Conservation (phyloP, 1,140 invertebrate species). For the Campoletis sonorensis region DNA sequence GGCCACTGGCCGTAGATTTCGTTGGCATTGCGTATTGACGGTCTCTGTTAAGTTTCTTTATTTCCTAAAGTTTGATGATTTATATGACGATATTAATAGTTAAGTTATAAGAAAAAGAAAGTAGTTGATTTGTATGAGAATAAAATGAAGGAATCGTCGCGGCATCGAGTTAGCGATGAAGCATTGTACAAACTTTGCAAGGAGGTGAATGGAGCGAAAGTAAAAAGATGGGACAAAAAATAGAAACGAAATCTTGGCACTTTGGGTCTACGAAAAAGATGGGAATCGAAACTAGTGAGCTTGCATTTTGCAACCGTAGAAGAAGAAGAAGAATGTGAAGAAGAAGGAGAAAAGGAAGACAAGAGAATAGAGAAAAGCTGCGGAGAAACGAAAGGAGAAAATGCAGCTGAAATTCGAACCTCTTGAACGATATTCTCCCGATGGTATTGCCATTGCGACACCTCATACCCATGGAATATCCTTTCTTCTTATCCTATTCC, state of each 20-base stretch:
- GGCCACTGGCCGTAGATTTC: too few relatives aligned
- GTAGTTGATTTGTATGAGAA: too few relatives aligned
- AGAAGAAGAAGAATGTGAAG: constrained; percentile 6
- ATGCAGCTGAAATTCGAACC: neutral
- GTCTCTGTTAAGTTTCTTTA: too few relatives aligned
- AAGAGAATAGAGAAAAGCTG: neutral
- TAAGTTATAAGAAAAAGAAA: too few relatives aligned
- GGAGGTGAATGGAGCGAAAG: too few relatives aligned
- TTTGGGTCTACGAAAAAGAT: constrained; percentile 1
- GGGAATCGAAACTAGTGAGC: constrained; percentile 26
- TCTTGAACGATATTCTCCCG: neutral
- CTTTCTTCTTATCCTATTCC: too few relatives aligned
- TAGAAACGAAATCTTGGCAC: neutral
- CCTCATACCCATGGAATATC: neutral
- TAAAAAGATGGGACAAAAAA: neutral
- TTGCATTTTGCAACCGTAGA: neutral
- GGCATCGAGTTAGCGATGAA: too few relatives aligned
- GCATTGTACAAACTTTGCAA: too few relatives aligned
- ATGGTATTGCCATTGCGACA: neutral
- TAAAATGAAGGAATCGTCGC: too few relatives aligned
- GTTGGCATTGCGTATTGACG: too few relatives aligned
- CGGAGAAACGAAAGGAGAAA: neutral
- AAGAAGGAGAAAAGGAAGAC: neutral
- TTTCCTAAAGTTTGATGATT: too few relatives aligned
- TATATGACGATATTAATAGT: too few relatives aligned